phyloP scores from a whole-genome alignment of 2,113 vertebrate species.

The Meriones unguiculatus region DNA sequence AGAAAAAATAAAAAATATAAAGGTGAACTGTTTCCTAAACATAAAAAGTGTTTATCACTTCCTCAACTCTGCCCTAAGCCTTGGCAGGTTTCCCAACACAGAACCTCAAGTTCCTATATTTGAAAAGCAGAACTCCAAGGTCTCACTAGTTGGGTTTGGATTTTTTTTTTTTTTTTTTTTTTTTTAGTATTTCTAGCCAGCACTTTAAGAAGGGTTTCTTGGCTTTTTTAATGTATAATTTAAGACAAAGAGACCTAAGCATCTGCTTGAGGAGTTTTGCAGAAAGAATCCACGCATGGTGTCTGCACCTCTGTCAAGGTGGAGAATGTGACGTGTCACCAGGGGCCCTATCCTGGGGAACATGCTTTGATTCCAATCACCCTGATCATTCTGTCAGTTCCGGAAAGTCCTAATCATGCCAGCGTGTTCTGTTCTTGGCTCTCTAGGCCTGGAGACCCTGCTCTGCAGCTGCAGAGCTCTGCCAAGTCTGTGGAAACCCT shows the following conservation, averaged over 20 bases:
- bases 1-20: not conserved
- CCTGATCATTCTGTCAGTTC: not conserved
- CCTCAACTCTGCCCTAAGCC: not conserved
- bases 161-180: too few species aligned
- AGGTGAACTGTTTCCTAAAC: fast-evolving
- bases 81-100: fast-evolving
- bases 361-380: not conserved
- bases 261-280: not conserved
- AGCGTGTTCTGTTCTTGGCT: fast-evolving
- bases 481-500: fast-evolving
- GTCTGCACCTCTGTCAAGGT: not conserved
- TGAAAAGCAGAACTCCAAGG: not conserved
- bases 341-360: not conserved
- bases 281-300: not conserved
- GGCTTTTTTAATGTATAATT: not conserved
- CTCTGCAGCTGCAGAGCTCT: fast-evolving
- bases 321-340: not conserved
- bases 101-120: not conserved
- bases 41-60: not conserved
- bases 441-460: not conserved
- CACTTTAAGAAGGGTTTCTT: not conserved
- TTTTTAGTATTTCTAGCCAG: not conserved
- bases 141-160: not conserved
- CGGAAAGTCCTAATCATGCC: fast-evolving
- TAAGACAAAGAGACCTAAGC: not conserved